These are phyloP conservation scores for Oreochromis niloticus DNA, from an alignment of 2,113 vertebrate genomes.

Conservation along the genomic window DNA sequence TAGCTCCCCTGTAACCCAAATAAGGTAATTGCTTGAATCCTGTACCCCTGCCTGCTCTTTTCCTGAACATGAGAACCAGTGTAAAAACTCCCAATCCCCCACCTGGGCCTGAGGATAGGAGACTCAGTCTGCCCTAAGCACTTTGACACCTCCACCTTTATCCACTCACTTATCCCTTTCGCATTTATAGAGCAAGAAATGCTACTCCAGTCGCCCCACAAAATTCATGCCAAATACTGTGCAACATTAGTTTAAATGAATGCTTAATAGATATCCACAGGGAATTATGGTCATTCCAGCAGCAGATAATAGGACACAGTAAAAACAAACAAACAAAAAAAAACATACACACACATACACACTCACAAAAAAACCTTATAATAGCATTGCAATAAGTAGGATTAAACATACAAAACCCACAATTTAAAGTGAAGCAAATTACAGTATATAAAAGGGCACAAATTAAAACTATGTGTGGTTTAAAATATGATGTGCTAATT, in stretches of 20 bases:
- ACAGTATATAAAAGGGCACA: not conserved
- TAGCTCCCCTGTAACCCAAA: constrained; percentile 62
- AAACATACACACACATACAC: not conserved
- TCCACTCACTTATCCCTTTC: not conserved
- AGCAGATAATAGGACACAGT: not conserved
- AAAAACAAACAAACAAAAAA: not conserved
- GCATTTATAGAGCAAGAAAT: not conserved
- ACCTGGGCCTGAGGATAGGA: constrained; percentile 6
- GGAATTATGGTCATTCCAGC: not conserved
- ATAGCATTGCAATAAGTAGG: not conserved
- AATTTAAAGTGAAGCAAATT: not conserved
- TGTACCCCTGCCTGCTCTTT: constrained; percentile 27
- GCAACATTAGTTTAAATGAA: constrained; percentile 4
- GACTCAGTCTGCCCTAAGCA: not conserved
- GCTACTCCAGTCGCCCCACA: not conserved
- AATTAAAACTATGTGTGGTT: not conserved
- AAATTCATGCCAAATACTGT: constrained; percentile 17
- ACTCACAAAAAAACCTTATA: not conserved
- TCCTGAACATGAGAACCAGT: constrained; percentile 50
- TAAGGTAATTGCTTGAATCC: constrained; percentile 61
- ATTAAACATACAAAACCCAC: not conserved
- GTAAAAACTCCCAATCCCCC: constrained; percentile 5
- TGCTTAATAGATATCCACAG: not conserved
- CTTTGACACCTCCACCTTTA: constrained; percentile 9
- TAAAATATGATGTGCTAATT: constrained; percentile 20